phyloP scores from a whole-genome alignment of 2,113 vertebrate species.

The Megaptera novaeangliae region DNA sequence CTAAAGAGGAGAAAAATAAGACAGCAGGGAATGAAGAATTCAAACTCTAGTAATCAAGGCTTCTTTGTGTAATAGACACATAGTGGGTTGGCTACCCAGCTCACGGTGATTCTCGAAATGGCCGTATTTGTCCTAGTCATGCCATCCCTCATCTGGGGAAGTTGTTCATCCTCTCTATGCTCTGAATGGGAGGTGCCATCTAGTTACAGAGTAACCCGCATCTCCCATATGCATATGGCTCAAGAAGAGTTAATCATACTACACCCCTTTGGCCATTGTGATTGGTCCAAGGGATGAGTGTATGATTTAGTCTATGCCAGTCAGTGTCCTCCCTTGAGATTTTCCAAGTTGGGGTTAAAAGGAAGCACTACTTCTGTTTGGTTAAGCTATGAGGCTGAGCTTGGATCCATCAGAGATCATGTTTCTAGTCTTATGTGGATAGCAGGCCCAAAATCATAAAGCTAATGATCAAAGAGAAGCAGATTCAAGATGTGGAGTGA shows the following conservation, averaged over 20 bases:
- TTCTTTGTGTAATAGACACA: not conserved
- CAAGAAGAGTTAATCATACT: not conserved
- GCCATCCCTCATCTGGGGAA: not conserved
- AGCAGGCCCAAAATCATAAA: not conserved
- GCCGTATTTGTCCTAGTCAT: not conserved
- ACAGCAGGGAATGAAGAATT: not conserved
- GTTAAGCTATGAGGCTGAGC: not conserved
- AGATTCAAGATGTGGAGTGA: not conserved
- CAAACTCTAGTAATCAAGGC: not conserved
- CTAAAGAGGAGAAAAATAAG: conserved; percentile 8
- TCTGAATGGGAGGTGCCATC: not conserved
- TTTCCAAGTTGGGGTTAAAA: not conserved
- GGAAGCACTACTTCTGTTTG: not conserved
- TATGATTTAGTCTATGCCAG: not conserved
- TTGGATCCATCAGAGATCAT: not conserved
- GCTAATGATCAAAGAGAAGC: not conserved
- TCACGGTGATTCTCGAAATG: not conserved
- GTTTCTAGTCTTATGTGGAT: not conserved
- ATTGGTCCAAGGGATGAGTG: not conserved
- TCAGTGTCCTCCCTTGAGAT: not conserved
- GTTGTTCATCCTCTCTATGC: not conserved
- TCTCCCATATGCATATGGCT: not conserved
- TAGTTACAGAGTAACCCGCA: not conserved
- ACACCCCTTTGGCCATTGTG: not conserved
- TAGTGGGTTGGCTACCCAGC: not conserved